A percentile compares a stretch with the other conserved stretches of the same genome.
Evolutionary conservation across 2,888 invertebrate genomes (phyloP).

Genomic region (Lacanobia wlatinum): DNA sequence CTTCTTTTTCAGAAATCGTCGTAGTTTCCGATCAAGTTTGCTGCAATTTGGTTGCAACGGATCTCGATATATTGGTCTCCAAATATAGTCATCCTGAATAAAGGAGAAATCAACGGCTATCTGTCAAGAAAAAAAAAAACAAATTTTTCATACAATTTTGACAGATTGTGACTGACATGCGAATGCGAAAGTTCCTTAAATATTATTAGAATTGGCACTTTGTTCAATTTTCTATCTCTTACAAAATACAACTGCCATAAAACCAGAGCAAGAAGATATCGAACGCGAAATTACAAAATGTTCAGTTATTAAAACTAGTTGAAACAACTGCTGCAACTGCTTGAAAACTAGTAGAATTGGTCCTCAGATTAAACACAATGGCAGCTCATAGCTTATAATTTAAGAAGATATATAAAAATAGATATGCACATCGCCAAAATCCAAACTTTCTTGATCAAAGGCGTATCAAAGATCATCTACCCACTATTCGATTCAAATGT

Average conservation of each 20-base stretch:
- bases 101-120: too few species aligned
- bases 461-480: neutral
- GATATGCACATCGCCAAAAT: neutral
- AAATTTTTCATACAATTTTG: too few species aligned
- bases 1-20: neutral
- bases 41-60: neutral
- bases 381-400: neutral
- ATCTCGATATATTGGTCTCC: too few species aligned
- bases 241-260: neutral
- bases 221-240: neutral
- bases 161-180: too few species aligned
- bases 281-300: conserved; percentile 45
- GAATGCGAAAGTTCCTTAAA: too few species aligned
- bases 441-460: conserved; percentile 18
- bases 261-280: neutral
- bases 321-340: too few species aligned
- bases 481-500: conserved; percentile 1
- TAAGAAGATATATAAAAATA: neutral
- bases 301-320: conserved; percentile 54
- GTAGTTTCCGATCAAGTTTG: too few species aligned
- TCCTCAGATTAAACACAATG: neutral
- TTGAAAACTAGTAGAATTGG: too few species aligned
- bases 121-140: too few species aligned
- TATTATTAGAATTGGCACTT: too few species aligned
- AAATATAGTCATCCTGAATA: too few species aligned